Base-by-base conservation (phyloP, 2,113 vertebrate genomes). In the Rattus norvegicus region DNA sequence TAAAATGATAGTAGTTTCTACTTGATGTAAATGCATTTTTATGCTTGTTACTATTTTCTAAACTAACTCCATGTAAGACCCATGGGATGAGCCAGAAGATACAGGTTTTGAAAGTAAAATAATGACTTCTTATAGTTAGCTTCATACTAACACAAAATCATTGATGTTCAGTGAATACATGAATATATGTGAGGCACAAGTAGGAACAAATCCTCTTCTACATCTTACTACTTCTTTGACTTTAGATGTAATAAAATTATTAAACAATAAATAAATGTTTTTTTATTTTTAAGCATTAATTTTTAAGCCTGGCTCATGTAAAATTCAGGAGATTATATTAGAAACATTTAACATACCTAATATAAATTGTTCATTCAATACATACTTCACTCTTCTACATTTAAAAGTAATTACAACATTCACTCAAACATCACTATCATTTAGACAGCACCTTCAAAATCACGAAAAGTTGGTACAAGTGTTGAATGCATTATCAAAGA, bases 301-400 rank as follows among this genome's bases (percentile, higher is more conserved):
- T 26, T 43, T 20, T 11, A 43, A 39, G 20, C 10, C 8, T 2
- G 36, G 26, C 8, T 89, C 80, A 88, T 0, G 88, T 39, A 77
- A 33, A 75, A 85, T 81, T 33, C n/a, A 33, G 47, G 12, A 94
- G 10, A 91, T 91, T 65, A 83, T 86, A 83, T 87, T 56, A 90
- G 36, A 54, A 75, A 80, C 56, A 54, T n/a, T 43, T 56, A 75
- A 70, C 7, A 36, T 94, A 47, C 56, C 20, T 92, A 73, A 67
- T 5, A 91, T 52, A 97, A 5, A 72, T 14, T 76, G 2, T 30
- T 5, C 8, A 93, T 59, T 91, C 79, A 59, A 67, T 92, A 85
- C 92, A 80, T 19, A 91, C 17, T 95, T 94, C 6, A 73, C 43
- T 94, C 54, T 65, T 92, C 8, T 91, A 59, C 63, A 72, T 92